A percentile compares a stretch with the other conserved stretches of the same genome.
Conservation (phyloP, 2,113 vertebrate genomes). For the Hiodon alosoides region DNA sequence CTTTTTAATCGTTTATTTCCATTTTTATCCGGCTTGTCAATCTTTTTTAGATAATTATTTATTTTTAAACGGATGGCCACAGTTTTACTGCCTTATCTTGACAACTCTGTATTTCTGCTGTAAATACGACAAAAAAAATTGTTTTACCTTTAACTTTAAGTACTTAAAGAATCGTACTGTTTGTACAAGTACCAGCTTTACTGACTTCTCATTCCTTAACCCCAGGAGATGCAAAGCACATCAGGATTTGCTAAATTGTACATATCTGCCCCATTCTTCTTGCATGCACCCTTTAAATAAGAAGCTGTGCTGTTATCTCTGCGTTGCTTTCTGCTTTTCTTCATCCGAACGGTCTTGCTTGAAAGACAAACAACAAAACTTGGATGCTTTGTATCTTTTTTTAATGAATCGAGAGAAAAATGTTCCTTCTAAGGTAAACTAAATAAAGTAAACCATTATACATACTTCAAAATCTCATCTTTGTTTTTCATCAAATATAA, state of each 20-base stretch:
- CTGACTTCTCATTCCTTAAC: conserved; percentile 47
- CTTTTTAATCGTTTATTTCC: conserved; percentile 36
- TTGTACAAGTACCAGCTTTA: conserved; percentile 48
- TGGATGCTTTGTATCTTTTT: conserved; percentile 63
- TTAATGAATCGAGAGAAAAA: conserved; percentile 61
- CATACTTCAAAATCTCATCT: neutral
- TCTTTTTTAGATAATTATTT: conserved; percentile 57
- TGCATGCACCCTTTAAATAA: conserved; percentile 50
- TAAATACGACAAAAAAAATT: conserved; percentile 34
- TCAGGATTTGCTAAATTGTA: conserved; percentile 54
- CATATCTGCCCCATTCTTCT: conserved; percentile 55
- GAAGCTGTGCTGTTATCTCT: conserved; percentile 50
- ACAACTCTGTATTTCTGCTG: conserved; percentile 43
- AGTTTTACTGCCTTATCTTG: conserved; percentile 46
- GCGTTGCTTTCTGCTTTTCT: conserved; percentile 33
- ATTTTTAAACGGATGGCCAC: conserved; percentile 55
- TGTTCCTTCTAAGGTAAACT: conserved; percentile 66
- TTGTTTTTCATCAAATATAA: neutral
- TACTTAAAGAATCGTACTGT: conserved; percentile 33
- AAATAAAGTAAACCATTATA: conserved; percentile 60
- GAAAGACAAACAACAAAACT: conserved; percentile 50
- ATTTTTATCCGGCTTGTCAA: conserved; percentile 32
- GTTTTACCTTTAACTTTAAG: conserved; percentile 36
- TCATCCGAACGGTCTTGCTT: conserved; percentile 46
- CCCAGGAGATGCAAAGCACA: conserved; percentile 47